These are phyloP conservation scores for Omphaloscelis lunosa DNA, from an alignment of 2,888 invertebrate species.

Conservation along the genomic window DNA sequence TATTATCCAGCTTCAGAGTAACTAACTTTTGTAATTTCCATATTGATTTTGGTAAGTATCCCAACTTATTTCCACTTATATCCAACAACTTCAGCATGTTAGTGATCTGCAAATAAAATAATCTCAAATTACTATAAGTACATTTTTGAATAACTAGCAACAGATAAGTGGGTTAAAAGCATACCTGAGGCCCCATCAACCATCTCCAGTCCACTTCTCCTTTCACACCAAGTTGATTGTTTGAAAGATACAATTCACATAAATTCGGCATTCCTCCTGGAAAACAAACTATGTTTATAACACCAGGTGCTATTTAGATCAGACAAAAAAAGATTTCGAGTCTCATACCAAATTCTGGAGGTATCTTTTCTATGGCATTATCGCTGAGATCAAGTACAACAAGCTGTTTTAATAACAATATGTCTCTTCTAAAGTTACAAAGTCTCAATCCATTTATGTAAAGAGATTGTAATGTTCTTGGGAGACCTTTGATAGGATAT, in stretches of 20 bases:
- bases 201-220: conserved; percentile 92
- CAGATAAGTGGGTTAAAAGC: not conserved
- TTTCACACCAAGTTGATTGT: conserved; percentile 91
- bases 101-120: conserved; percentile 79
- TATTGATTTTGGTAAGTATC: conserved; percentile 91
- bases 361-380: conserved; percentile 93
- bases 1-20: conserved; percentile 92
- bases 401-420: conserved; percentile 92
- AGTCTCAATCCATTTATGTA: conserved; percentile 91
- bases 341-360: conserved; percentile 92
- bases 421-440: conserved; percentile 93
- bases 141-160: not conserved
- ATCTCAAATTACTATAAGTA: not conserved
- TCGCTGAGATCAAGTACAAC: conserved; percentile 92
- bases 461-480: conserved; percentile 92
- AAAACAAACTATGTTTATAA: conserved; percentile 55
- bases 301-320: not conserved
- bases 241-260: conserved; percentile 91
- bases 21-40: conserved; percentile 91
- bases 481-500: conserved; percentile 94
- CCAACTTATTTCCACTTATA: conserved; percentile 91
- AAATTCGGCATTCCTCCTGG: conserved; percentile 90
- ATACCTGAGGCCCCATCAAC: conserved; percentile 90
- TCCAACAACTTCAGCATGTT: conserved; percentile 91
- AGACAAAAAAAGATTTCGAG: not conserved